phyloP scores from a whole-genome alignment of 2,888 invertebrate genomes.

The Euplagia quadripunctaria region DNA sequence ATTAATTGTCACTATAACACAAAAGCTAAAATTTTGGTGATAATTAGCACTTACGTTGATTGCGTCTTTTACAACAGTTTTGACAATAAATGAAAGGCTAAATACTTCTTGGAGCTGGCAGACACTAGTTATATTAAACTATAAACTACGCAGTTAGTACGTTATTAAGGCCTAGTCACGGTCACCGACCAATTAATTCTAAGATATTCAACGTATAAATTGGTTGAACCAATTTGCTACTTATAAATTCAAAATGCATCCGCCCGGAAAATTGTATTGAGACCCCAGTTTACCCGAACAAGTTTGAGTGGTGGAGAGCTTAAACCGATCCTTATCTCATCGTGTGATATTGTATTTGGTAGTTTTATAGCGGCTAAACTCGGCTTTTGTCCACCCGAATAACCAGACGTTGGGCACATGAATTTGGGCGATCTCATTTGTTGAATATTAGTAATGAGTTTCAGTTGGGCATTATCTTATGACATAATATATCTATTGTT shows the following conservation, averaged over 20 bases:
- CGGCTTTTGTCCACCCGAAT: constrained; percentile 72
- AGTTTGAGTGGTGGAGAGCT: constrained; percentile 55
- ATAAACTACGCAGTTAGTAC: constrained; percentile 48
- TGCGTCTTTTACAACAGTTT: not conserved
- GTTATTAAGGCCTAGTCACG: constrained; percentile 58
- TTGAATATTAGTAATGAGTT: constrained; percentile 53
- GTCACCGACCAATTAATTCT: constrained; percentile 80
- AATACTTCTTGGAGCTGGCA: not conserved
- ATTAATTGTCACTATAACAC: too few relatives aligned
- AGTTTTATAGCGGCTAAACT: constrained; percentile 67
- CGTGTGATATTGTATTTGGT: constrained; percentile 64
- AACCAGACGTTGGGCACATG: constrained; percentile 59
- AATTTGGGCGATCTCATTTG: constrained; percentile 59
- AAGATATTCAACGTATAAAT: constrained; percentile 84
- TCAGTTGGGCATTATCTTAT: constrained; percentile 43
- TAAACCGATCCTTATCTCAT: constrained; percentile 46
- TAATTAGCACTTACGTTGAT: not conserved
- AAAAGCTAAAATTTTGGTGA: not conserved
- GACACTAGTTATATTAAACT: constrained; percentile 33
- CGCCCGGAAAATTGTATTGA: constrained; percentile 84
- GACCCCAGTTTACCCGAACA: constrained; percentile 70
- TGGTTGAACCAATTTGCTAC: constrained; percentile 84
- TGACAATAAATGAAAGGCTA: not conserved
- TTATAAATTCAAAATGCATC: constrained; percentile 87
- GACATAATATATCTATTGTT: constrained; percentile 31